Percentiles rank a stretch among this genome's conserved stretches.
Evolutionary conservation across 2,888 invertebrate species (phyloP).

Genomic region (Eumacrocentrus americanus): DNA sequence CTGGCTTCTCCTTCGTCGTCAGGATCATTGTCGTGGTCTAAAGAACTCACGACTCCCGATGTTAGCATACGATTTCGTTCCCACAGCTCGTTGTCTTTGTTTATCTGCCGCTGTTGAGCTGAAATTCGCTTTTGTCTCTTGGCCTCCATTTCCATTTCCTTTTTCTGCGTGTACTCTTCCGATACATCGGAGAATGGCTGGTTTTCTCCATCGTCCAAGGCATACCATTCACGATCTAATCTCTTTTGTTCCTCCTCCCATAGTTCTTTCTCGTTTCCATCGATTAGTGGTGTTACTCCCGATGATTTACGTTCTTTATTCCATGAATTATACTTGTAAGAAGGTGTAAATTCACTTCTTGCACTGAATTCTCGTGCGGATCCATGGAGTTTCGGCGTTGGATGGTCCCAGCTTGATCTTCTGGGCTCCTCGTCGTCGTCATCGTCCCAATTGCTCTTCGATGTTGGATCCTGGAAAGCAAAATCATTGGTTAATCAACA

Average conservation of each 20-base stretch:
- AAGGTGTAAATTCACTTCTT: slow-evolving; percentile 77
- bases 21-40: slow-evolving; percentile 88
- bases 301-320: slow-evolving; percentile 69
- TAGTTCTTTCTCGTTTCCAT: slow-evolving; percentile 72
- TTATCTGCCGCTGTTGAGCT: slow-evolving; percentile 94
- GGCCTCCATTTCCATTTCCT: slow-evolving; percentile 91
- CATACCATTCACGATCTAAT: slow-evolving; percentile 90
- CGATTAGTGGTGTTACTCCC: slow-evolving; percentile 69
- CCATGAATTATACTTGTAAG: slow-evolving; percentile 85
- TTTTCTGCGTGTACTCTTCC: slow-evolving; percentile 90
- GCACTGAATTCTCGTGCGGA: slow-evolving; percentile 46
- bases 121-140: slow-evolving; percentile 90
- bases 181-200: slow-evolving; percentile 91
- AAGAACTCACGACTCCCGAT: slow-evolving; percentile 89
- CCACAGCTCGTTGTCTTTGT: slow-evolving; percentile 98
- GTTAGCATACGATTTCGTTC: slow-evolving; percentile 97
- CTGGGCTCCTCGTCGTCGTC: slow-evolving; percentile 71
- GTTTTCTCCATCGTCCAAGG: slow-evolving; percentile 91
- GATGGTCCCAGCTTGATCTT: slow-evolving; percentile 91
- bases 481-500: background rate
- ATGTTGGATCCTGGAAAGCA: slow-evolving; percentile 64
- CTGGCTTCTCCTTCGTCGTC: slow-evolving; percentile 95
- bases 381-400: slow-evolving; percentile 75
- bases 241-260: slow-evolving; percentile 90
- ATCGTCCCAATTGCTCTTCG: slow-evolving; percentile 79